These are phyloP conservation scores for Luperina testacea DNA, from an alignment of 2,888 invertebrate genomes.

Conservation along the genomic window DNA sequence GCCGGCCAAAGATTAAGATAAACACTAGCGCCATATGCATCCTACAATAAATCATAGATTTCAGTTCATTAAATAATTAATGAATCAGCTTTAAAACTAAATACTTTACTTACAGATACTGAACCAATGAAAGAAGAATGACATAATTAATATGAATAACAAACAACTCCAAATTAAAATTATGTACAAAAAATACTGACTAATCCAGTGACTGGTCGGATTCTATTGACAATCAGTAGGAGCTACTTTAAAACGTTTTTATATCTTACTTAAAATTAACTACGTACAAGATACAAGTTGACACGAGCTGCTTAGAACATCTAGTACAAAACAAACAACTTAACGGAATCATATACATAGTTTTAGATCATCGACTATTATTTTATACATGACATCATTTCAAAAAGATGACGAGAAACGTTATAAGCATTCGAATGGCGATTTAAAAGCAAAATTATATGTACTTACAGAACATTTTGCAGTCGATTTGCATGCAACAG, in stretches of 20 bases:
- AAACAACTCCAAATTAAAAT: constrained; percentile 13
- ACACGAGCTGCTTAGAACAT: constrained; percentile 48
- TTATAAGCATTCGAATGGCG: constrained; percentile 36
- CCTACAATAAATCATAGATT: not conserved
- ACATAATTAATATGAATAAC: constrained; percentile 22
- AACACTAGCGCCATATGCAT: not conserved
- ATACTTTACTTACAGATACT: not conserved
- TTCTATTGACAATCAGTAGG: constrained; percentile 15
- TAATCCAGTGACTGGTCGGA: constrained; percentile 18
- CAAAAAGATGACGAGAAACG: constrained; percentile 42
- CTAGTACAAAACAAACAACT: constrained; percentile 53
- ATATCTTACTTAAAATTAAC: constrained; percentile 1
- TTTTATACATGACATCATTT: constrained; percentile 65
- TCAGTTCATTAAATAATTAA: no score
- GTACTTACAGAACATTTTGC: constrained; percentile 30
- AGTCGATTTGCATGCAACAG: constrained; percentile 48
- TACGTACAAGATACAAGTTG: constrained; percentile 18
- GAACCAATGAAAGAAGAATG: constrained; percentile 14
- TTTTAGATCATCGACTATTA: constrained; percentile 59
- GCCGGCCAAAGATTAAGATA: not conserved
- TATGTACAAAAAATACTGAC: constrained; percentile 29
- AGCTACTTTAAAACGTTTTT: constrained; percentile 25
- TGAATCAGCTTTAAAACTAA: not conserved
- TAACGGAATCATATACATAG: constrained; percentile 29
- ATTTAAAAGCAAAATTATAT: constrained; percentile 29